Base-by-base conservation (phyloP, 2,797 vertebrate species). In the Halcyon chelicuti region DNA sequence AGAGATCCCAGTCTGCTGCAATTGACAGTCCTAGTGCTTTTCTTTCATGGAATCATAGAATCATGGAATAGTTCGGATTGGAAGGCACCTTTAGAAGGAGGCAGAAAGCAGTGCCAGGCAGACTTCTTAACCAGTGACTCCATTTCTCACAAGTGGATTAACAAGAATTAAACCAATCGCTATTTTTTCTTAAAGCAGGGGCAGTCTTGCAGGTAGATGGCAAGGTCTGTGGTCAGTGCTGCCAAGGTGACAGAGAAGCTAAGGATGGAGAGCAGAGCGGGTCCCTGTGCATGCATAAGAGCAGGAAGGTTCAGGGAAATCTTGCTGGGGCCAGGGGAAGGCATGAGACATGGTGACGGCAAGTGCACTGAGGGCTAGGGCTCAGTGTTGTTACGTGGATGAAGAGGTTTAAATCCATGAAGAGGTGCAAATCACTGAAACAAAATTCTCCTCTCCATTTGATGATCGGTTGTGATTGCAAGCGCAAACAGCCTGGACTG, bases 341-440 rank as follows among this genome's bases (percentile, higher is more conserved):
- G 13, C 25, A 47, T 7, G 49, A 47, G 40, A 55, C 33, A 39
- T 0, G 1, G 23, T 14, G 15, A 54, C 21, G 28, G n/a, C 1
- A 5, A 18, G 44, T 11, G 12, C 1, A 4, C 37, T 39, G 28
- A 74, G 35, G 44, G 29, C 39, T 46, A 20, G 33, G 7, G 20
- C 21, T 61, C 39, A 40, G 25, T 26, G 47, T 16, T 55, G 33
- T 22, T 61, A 75, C 2, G 1, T 40, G 17, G 25, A 82, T 35
- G 47, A 61, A 62, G 44, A 72, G 9, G 37, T 80, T 72, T 51
- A 44, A 51, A 63, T 28, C 35, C 35, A 13, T n/a, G 21, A 58
- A 42, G 55, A 61, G 22, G 15, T 23, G 14, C 52, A 62, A 54
- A 62, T 23, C n/a, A 44, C 23, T 65, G 57, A 76, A 23, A 42